A percentile compares a stretch with the other conserved stretches of the same genome.
Evolutionary conservation across 2,888 invertebrate genomes (phyloP).

Genomic region (Hipparchia semele): DNA sequence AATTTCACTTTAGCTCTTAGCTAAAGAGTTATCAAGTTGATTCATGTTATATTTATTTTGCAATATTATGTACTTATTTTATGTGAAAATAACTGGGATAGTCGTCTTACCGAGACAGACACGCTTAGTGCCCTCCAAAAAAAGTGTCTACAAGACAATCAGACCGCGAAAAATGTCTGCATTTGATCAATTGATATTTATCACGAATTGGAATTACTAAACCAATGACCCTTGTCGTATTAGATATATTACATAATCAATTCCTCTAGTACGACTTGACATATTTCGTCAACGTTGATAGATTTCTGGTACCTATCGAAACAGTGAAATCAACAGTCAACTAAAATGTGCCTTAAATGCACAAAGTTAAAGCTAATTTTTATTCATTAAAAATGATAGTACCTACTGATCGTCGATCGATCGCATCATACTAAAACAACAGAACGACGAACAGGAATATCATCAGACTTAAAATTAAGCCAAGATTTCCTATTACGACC

Average conservation of each 20-base stretch:
- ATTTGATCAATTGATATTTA: conserved; percentile 3
- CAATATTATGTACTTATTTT: not conserved
- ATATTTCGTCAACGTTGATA: too few species aligned
- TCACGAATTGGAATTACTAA: conserved; percentile 10
- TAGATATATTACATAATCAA: not conserved
- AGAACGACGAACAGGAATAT: too few species aligned
- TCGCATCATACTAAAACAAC: too few species aligned
- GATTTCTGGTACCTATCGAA: too few species aligned
- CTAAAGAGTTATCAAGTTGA: not conserved
- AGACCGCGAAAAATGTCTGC: conserved; percentile 12
- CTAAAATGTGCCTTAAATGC: too few species aligned
- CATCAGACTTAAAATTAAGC: too few species aligned
- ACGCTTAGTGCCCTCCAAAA: conserved; percentile 2
- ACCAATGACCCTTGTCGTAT: conserved; percentile 9
- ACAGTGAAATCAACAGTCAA: too few species aligned
- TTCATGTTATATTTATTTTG: not conserved
- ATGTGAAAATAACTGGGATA: not conserved
- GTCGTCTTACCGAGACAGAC: not conserved
- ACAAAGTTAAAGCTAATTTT: too few species aligned
- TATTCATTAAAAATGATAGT: too few species aligned
- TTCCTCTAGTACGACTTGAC: too few species aligned
- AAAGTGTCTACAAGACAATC: conserved; percentile 6
- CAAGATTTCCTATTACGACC: too few species aligned
- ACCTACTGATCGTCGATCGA: too few species aligned
- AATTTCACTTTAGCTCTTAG: not conserved